A percentile compares a stretch with the other conserved stretches of the same genome.
These are phyloP conservation scores for Glyptemys insculpta DNA, from an alignment of 2,797 vertebrate species.

Conservation along the genomic window DNA sequence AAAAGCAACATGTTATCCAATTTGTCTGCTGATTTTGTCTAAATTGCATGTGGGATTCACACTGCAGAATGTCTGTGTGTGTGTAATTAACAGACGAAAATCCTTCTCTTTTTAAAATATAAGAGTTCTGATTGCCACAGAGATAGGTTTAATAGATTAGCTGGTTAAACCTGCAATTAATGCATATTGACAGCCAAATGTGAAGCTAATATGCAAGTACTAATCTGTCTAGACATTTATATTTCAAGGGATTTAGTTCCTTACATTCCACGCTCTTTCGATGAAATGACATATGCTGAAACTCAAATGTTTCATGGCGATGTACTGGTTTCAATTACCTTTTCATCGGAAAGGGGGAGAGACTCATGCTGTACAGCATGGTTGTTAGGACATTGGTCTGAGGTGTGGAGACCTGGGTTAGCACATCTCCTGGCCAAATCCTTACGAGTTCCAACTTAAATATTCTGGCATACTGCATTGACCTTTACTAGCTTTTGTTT, in stretches of 20 bases:
- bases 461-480: constrained; percentile 43
- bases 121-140: constrained; percentile 27
- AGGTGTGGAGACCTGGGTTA: fast-evolving
- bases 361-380: not conserved
- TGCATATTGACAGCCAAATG: not conserved
- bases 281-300: not conserved
- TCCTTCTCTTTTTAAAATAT: not conserved
- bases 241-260: constrained; percentile 36
- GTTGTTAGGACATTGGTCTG: fast-evolving
- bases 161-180: constrained; percentile 3
- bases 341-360: not conserved
- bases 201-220: constrained; percentile 26
- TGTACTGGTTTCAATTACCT: not conserved
- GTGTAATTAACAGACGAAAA: constrained; percentile 45
- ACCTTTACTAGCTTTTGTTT: constrained; percentile 61
- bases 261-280: not conserved
- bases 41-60: constrained; percentile 12
- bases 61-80: not conserved
- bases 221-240: constrained; percentile 1
- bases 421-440: not conserved
- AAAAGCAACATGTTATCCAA: constrained; percentile 10
- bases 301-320: not conserved
- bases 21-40: constrained; percentile 53
- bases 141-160: not conserved
- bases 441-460: not conserved